Base-by-base conservation (phyloP, 2,888 invertebrate genomes). In the Dendrolimus houi region DNA sequence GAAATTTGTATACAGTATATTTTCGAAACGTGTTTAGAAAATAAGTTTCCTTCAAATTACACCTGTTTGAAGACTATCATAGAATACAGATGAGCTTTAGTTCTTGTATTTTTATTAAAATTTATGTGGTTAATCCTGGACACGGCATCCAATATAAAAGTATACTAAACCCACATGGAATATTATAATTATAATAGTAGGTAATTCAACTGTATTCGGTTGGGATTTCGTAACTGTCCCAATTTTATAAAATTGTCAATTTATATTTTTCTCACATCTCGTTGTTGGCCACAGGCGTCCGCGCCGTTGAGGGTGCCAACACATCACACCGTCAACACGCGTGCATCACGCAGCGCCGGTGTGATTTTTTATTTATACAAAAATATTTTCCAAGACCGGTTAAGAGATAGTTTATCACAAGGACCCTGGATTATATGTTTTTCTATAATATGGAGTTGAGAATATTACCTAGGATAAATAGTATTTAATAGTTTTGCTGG, bases 351-450 rank as follows among this genome's bases (percentile, higher is more conserved):
- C 80, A 63, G 55, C 62, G 60, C 52, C 63, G 54, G 64, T 87
- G 83, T 89, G 89, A 68, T 59, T 57, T 57, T 68, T 70, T 83
- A 79, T 83, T 81, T 83, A 78, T 80, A 76, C 70, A 69, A 72
- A 69, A 71, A 72, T 68, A 70, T 64, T 62, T 68, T 66, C 71
- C 69, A 71, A 75, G 74, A 74, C 73, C 68, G 66, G 70, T 64
- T 68, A 67, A 64, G 65, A 66, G 72, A 75, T 72, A 69, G 64
- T 70, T 71, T 81, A 84, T 85, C 81, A 61, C 64, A 61, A 62
- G 69, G 65, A 81, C 83, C 72, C 61, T 57, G 68, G 72, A 80
- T 79, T 81, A 83, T 78, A 74, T 72, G 60, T 65, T 64, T n/a
- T 47, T 47, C 47, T 12, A 47, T 10, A 47, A 10, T 47, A 47